These are phyloP conservation scores for Saxidomus purpurata DNA, from an alignment of 1,140 invertebrate genomes.

Conservation along the genomic window DNA sequence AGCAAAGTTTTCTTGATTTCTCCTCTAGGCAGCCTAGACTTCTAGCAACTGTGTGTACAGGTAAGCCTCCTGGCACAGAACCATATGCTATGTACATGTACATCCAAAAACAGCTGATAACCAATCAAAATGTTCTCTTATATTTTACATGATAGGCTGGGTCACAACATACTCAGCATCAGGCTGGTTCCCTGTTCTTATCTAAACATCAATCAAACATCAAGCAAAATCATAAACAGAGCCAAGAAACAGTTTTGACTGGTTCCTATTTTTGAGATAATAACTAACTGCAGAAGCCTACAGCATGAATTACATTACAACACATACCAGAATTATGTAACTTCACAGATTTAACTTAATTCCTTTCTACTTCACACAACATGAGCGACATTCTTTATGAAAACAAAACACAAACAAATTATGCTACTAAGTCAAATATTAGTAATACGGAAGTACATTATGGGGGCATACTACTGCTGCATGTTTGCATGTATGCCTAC, in stretches of 20 bases:
- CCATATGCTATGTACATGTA: slow-evolving; percentile 40
- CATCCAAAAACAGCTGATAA: slow-evolving; percentile 26
- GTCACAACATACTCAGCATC: slow-evolving; percentile 3
- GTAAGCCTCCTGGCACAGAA: slow-evolving; percentile 26
- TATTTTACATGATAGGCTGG: not conserved
- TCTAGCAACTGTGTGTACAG: slow-evolving; percentile 13
- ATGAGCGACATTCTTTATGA: not conserved
- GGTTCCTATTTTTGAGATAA: not conserved
- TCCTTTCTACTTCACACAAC: too few relatives aligned
- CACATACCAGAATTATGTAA: too few relatives aligned
- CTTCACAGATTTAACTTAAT: too few relatives aligned
- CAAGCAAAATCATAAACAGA: not conserved
- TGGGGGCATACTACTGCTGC: not conserved
- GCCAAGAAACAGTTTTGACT: not conserved
- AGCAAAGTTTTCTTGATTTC: not conserved
- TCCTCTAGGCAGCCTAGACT: not conserved
- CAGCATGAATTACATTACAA: too few relatives aligned
- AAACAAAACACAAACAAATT: not conserved
- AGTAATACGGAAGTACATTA: not conserved
- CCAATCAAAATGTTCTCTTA: slow-evolving; percentile 29
- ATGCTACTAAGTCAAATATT: not conserved
- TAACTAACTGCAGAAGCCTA: too few relatives aligned
- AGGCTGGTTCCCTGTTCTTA: not conserved
- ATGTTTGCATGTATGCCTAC: not conserved
- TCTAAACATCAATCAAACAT: slow-evolving; percentile 18